A percentile compares a stretch with the other conserved stretches of the same genome.
Evolutionary conservation across 2,113 vertebrate genomes (phyloP).

Genomic region (Albula glossodonta): DNA sequence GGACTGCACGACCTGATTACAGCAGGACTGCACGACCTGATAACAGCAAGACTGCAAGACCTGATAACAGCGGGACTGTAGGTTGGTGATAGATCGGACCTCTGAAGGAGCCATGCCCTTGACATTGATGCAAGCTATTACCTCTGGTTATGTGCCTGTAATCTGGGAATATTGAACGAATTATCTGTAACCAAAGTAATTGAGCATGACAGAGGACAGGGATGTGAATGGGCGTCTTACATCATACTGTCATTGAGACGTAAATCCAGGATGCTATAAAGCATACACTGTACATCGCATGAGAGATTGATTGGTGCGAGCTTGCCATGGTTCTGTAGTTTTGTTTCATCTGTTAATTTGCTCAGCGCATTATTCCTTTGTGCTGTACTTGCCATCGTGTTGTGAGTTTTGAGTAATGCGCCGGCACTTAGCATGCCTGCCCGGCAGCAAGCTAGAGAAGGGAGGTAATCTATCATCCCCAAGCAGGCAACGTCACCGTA

Average conservation of each 20-base stretch:
- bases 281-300: neutral
- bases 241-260: neutral
- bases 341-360: neutral
- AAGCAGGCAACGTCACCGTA: neutral
- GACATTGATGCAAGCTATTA: neutral
- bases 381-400: neutral
- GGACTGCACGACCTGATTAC: no score
- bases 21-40: no score
- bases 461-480: neutral
- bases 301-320: neutral
- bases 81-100: neutral
- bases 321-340: neutral
- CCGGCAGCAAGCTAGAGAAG: neutral
- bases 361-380: neutral
- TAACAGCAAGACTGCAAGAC: neutral
- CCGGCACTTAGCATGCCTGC: neutral
- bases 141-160: neutral
- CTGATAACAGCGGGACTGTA: neutral
- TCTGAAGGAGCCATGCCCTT: neutral
- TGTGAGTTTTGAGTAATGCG: neutral
- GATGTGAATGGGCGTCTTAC: neutral
- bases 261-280: neutral
- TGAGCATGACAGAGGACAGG: neutral
- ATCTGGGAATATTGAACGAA: neutral
- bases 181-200: slow-evolving; percentile 7